These are phyloP conservation scores for Myotis myotis DNA, from an alignment of 2,797 vertebrate genomes.

Conservation along the genomic window DNA sequence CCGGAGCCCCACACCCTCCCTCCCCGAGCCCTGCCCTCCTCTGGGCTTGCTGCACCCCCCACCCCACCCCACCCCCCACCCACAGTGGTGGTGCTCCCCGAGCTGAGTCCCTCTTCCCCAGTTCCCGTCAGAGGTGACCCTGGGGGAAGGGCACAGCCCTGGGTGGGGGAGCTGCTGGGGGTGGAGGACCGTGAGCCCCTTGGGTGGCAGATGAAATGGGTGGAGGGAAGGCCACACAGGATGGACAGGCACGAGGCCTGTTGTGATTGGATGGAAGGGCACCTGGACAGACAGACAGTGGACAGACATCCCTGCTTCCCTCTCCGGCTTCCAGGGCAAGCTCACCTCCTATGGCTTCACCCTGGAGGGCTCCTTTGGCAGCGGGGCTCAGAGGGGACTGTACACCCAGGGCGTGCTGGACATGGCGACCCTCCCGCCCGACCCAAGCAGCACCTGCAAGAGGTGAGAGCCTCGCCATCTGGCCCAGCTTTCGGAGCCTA, in stretches of 20 bases:
- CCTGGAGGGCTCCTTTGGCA: constrained; percentile 83
- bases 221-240: background rate
- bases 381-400: constrained; percentile 75
- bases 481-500: accelerated
- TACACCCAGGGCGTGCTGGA: constrained; percentile 81
- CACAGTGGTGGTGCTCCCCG: background rate
- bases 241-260: background rate
- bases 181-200: background rate
- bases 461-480: constrained; percentile 44
- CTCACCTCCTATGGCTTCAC: constrained; percentile 84
- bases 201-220: background rate
- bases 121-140: background rate
- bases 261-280: background rate
- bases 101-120: background rate
- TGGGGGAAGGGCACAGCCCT: background rate
- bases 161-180: background rate
- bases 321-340: constrained; percentile 82
- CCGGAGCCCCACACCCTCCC: background rate
- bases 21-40: background rate
- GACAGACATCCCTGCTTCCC: background rate
- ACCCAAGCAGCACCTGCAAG: constrained; percentile 54
- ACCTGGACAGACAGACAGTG: background rate
- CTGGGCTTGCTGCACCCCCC: background rate
- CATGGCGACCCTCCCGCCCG: constrained; percentile 60
- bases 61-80: accelerated